These are phyloP conservation scores for Leptodactylus fuscus DNA, from an alignment of 2,113 vertebrate species.

Conservation along the genomic window DNA sequence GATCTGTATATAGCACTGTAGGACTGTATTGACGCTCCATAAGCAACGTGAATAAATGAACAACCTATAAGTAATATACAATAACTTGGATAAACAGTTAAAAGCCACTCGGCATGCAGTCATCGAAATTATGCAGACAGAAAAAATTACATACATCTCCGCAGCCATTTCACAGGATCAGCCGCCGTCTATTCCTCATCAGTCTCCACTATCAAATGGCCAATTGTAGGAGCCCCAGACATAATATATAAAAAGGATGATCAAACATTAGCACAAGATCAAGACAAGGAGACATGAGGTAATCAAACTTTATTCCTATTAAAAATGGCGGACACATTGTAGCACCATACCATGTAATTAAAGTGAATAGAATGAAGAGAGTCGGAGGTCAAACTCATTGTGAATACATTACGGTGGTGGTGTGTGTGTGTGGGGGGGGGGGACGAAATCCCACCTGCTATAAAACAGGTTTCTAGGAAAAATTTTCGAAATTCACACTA, in stretches of 20 bases:
- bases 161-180: background rate
- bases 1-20: no score
- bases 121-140: background rate
- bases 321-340: slow-evolving; percentile 14
- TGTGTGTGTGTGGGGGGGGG: background rate
- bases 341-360: background rate
- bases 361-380: background rate
- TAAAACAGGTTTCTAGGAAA: slow-evolving; percentile 64
- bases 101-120: background rate
- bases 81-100: background rate
- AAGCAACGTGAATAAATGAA: background rate
- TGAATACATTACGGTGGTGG: slow-evolving; percentile 20
- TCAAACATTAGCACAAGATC: slow-evolving; percentile 21
- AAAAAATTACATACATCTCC: background rate
- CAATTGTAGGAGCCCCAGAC: slow-evolving; percentile 15
- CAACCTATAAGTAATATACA: background rate
- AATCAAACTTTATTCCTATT: slow-evolving; percentile 20
- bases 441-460: slow-evolving; percentile 44
- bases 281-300: slow-evolving; percentile 41
- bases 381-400: background rate
- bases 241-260: slow-evolving; percentile 34
- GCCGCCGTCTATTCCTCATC: background rate
- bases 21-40: no score
- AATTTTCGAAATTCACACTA: background rate
- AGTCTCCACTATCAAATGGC: slow-evolving; percentile 20